Evolutionary conservation across 2,888 invertebrate genomes (phyloP).

Genomic region (Allolobophora icterica): DNA sequence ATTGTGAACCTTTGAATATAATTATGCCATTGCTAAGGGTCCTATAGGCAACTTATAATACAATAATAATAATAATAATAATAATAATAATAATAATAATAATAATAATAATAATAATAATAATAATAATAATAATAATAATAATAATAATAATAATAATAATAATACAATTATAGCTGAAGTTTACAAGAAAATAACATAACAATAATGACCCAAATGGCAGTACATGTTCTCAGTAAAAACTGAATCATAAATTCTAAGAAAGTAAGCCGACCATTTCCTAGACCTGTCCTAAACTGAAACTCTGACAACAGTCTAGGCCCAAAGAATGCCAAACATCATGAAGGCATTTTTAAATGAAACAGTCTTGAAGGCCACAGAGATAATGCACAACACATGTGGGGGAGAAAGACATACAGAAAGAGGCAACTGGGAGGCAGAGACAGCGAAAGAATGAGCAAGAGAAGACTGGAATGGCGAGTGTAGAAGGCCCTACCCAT

Average conservation of each 20-base stretch:
- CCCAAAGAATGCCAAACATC: background rate
- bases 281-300: background rate
- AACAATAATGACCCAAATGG: background rate
- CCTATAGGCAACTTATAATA: background rate
- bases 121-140: too few species aligned
- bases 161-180: background rate
- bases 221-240: background rate
- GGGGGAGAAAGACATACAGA: background rate
- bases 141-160: too few species aligned
- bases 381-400: constrained; percentile 1
- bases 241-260: background rate
- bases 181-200: background rate
- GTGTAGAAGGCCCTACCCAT: background rate
- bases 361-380: background rate
- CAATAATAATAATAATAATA: too few species aligned
- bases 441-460: too few species aligned
- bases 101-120: too few species aligned
- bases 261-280: background rate
- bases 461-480: background rate
- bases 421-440: background rate
- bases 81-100: too few species aligned
- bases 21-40: too few species aligned
- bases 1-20: too few species aligned
- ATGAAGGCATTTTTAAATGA: constrained; percentile 14
- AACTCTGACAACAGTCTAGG: constrained; percentile 8